Percentiles rank a stretch among this genome's conserved stretches.
Conservation (phyloP, 2,797 vertebrate species). For the Knipowitschia caucasica region DNA sequence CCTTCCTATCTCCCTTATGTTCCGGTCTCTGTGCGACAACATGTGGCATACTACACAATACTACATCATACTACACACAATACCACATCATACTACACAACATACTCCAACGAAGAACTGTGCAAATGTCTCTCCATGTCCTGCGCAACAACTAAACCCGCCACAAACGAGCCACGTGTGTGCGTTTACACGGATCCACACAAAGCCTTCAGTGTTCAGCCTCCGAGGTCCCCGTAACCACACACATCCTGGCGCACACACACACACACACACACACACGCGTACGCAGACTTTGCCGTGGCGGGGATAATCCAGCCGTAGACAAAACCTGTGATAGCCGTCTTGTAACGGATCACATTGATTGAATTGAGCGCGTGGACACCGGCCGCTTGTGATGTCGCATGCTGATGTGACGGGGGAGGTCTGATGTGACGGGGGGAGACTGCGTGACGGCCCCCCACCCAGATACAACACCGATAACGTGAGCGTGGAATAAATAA, state of each 20-base stretch:
- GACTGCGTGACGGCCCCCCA: slow-evolving; percentile 44
- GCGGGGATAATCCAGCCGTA: slow-evolving; percentile 46
- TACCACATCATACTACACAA: too few species aligned
- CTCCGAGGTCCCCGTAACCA: slow-evolving; percentile 1
- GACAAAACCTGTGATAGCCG: slow-evolving; percentile 56
- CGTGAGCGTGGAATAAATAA: background rate
- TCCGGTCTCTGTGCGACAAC: too few species aligned
- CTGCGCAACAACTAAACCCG: too few species aligned
- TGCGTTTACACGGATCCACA: too few species aligned
- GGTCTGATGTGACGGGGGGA: slow-evolving; percentile 67
- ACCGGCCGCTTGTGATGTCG: slow-evolving; percentile 61
- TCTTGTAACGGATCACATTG: slow-evolving; percentile 69
- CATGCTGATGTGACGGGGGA: slow-evolving; percentile 67
- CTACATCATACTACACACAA: too few species aligned
- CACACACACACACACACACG: slow-evolving; percentile 17
- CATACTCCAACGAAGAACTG: too few species aligned
- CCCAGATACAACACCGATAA: slow-evolving; percentile 36
- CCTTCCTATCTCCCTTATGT: too few species aligned
- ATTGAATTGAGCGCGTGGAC: slow-evolving; percentile 59
- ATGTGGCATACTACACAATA: too few species aligned
- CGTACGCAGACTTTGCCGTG: slow-evolving; percentile 9
- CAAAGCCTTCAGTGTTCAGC: too few species aligned
- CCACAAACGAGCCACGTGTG: too few species aligned
- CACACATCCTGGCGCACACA: slow-evolving; percentile 12
- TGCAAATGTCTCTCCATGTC: too few species aligned